Conservation (phyloP, 2,113 vertebrate genomes). For the Laticauda colubrina region DNA sequence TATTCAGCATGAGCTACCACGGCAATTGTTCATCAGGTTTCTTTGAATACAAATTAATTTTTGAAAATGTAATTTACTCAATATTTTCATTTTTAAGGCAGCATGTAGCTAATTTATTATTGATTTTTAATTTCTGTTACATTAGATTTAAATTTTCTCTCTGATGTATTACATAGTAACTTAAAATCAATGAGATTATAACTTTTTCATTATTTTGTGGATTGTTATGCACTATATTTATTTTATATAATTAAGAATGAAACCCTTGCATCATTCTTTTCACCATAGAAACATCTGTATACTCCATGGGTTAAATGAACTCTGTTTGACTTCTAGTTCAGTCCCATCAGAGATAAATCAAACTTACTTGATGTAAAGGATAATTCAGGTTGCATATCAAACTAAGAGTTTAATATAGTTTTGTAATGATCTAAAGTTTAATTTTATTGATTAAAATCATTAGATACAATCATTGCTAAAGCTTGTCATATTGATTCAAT, state of each 20-base stretch:
- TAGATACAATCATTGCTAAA: neutral
- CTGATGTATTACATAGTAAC: neutral
- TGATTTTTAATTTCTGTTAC: neutral
- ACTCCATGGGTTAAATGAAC: conserved; percentile 45
- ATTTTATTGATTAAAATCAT: neutral
- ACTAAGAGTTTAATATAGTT: neutral
- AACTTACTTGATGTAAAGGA: conserved; percentile 37
- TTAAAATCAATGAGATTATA: neutral
- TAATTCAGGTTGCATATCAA: neutral
- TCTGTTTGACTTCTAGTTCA: conserved; percentile 40
- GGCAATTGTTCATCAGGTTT: conserved; percentile 1
- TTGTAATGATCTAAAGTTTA: neutral
- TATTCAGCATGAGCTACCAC: neutral
- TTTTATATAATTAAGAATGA: neutral
- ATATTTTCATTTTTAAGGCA: neutral
- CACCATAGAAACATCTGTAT: conserved; percentile 21
- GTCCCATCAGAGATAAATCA: conserved; percentile 39
- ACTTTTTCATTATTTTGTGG: neutral
- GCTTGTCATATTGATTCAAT: conserved; percentile 4
- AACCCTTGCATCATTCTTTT: conserved; percentile 20
- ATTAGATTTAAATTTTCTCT: neutral
- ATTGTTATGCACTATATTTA: neutral
- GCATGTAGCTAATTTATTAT: neutral
- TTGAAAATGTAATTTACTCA: neutral
- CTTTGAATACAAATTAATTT: conserved; percentile 14